Evolutionary conservation across 1,140 invertebrate genomes (phyloP), one percentile per base, ranked within the genome.

Genomic region (Carcinoscorpius rotundicauda): DNA sequence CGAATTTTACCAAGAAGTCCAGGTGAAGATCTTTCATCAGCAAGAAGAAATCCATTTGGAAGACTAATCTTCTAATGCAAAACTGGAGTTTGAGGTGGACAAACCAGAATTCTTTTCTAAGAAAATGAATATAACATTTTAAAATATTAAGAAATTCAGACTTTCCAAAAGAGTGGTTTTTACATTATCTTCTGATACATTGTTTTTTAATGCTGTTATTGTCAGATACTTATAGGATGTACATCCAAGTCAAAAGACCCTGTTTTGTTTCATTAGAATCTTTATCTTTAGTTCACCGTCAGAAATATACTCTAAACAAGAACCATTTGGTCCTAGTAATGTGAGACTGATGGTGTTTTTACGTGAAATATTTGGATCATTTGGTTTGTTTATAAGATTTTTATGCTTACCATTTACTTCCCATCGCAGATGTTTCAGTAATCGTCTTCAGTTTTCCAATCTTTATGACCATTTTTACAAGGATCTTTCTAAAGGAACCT

Each of bases 171-270:
- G 72, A 51, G 58, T 73, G 6, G 55, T 72, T 11, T 73, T 67
- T 51, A 70, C 72, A 51, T 69, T 70, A 4, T 29, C 66, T 29
- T 92, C 89, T 4, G 91, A 88, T 5, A 76, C n/a, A n/a, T 93
- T 93, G 74, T 93, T 90, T 3, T 77, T 93, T 52, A 91, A 88
- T 73, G 91, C 89, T 49, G 87, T 92, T 3, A 91, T 93, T 69
- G 91, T 93, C 0, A 93, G 93, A 75, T 69, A 73, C 11, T 60
- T 75, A 48, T 69, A 66, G 3, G 85, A 89, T 66, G 82, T 93
- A 57, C 85, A 90, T 76, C 89, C 90, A 2, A 87, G 89, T 81
- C 87, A 91, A 75, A 78, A 93, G 51, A 88, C 90, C 4, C 85
- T 87, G 58, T 91, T 89, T n/a, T 72, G 79, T 70, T 93, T 93